Percentiles rank a stretch among this genome's conserved stretches.
phyloP scores from a whole-genome alignment of 23 tunicate species.

The Oikopleura dioica region DNA sequence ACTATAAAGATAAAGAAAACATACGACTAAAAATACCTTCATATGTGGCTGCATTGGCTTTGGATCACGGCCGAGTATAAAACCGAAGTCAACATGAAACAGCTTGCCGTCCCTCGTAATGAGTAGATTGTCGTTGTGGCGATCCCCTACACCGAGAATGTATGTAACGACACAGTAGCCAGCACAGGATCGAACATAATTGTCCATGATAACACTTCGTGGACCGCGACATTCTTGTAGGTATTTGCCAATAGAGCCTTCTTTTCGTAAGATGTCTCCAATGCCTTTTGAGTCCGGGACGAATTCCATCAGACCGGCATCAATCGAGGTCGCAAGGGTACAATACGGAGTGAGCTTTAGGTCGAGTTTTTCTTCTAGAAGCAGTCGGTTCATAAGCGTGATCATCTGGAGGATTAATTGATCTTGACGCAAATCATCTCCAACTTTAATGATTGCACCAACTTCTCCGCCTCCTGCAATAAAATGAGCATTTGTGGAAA shows the following conservation, averaged over 20 bases:
- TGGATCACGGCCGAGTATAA: slow-evolving; percentile 77
- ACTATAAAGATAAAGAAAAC: too few species aligned
- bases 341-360: slow-evolving; percentile 68
- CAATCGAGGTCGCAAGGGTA: slow-evolving; percentile 41
- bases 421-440: slow-evolving; percentile 95
- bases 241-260: background rate
- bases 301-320: background rate
- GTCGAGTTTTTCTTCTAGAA: slow-evolving; percentile 79
- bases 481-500: too few species aligned
- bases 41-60: slow-evolving; percentile 89
- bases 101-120: slow-evolving; percentile 43
- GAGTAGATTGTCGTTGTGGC: slow-evolving; percentile 68
- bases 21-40: too few species aligned
- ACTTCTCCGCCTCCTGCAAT: slow-evolving; percentile 20
- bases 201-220: background rate
- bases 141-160: slow-evolving; percentile 78
- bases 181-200: slow-evolving; percentile 36
- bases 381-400: slow-evolving; percentile 65
- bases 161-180: slow-evolving; percentile 93
- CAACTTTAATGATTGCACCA: slow-evolving; percentile 61
- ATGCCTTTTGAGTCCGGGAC: slow-evolving; percentile 1
- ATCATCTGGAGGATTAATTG: slow-evolving; percentile 89
- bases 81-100: slow-evolving; percentile 90
- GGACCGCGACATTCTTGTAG: background rate
- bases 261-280: background rate